Evolutionary conservation across 2,113 vertebrate species (phyloP), one percentile per base, ranked within the genome.

Genomic region (Oophaga pumilio): DNA sequence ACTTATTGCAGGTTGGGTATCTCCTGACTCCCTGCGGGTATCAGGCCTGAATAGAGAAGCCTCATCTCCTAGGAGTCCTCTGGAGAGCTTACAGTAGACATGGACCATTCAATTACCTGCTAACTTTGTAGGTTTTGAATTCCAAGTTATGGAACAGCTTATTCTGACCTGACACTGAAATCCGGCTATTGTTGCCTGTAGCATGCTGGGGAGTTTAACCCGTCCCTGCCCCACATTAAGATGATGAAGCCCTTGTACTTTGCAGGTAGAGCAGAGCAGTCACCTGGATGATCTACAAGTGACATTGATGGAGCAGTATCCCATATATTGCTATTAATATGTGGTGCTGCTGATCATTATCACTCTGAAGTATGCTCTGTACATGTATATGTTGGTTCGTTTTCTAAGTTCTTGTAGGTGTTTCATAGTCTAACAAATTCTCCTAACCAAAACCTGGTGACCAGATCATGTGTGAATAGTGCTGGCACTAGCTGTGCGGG

Each of bases 101-200:
- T 66, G 87, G 71, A 50, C 33, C 73, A 88, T 88, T 84, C 87
- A 82, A 17, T 83, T 80, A 77, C 87, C 87, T 77, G 73, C 20
- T 68, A 84, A 84, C 71, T n/a, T 68, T 49, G 59, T 22, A 64
- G 86, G 86, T 87, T 84, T 88, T 77, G 62, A 60, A 73, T 88
- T 88, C 80, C 87, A 88, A 62, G 56, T 88, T 87, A 76, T 86
- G 62, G 79, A 87, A 53, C 79, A 87, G 69, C 33, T 49, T 76
- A 78, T 66, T 77, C 80, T 88, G 73, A 68, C 81, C 49, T 84
- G 76, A 59, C 71, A 76, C 71, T 74, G 81, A 57, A 76, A 84
- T 83, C 87, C 26, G 18, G 28, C 77, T 87, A 15, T 62, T 87
- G 78, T 82, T 85, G 62, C 84, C 26, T 18, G 9, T 26, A 53